These are phyloP conservation scores for Blastomussa wellsi DNA, from an alignment of 92 coral and sea anemone genomes.

Conservation along the genomic window DNA sequence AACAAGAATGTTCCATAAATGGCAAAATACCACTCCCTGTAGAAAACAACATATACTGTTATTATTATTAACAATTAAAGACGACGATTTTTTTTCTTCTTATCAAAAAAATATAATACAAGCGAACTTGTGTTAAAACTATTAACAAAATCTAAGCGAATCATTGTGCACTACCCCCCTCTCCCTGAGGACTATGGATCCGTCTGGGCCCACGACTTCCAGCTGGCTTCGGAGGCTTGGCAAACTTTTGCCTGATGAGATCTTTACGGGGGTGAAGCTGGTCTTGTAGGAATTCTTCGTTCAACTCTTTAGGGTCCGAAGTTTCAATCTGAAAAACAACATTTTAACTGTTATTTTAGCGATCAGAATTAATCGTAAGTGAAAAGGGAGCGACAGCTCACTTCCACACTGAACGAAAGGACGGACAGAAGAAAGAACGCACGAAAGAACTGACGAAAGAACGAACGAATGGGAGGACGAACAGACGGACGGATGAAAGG, in stretches of 20 bases:
- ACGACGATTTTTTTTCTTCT: not conserved
- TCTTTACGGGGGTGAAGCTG: constrained; percentile 91
- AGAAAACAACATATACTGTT: not conserved
- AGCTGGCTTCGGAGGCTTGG: constrained; percentile 88
- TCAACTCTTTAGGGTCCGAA: constrained; percentile 81
- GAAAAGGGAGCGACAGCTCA: too few species aligned
- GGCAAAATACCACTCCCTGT: not conserved
- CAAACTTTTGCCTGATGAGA: constrained; percentile 91
- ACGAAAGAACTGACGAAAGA: not conserved
- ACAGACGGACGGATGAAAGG: not conserved
- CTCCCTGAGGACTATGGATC: constrained; percentile 53
- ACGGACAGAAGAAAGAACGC: not conserved
- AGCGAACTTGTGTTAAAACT: not conserved
- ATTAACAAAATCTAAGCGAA: not conserved
- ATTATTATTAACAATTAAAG: not conserved
- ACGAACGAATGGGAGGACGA: not conserved
- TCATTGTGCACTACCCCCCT: constrained; percentile 14
- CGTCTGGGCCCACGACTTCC: constrained; percentile 90
- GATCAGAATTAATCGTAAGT: not conserved
- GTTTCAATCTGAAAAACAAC: constrained; percentile 73
- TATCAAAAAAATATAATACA: constrained; percentile 2
- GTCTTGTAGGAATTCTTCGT: constrained; percentile 82
- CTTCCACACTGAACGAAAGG: not conserved
- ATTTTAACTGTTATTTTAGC: not conserved
- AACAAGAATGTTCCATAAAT: not conserved